Base-by-base conservation (phyloP, 2,888 invertebrate genomes). In the Melieria omissa region DNA sequence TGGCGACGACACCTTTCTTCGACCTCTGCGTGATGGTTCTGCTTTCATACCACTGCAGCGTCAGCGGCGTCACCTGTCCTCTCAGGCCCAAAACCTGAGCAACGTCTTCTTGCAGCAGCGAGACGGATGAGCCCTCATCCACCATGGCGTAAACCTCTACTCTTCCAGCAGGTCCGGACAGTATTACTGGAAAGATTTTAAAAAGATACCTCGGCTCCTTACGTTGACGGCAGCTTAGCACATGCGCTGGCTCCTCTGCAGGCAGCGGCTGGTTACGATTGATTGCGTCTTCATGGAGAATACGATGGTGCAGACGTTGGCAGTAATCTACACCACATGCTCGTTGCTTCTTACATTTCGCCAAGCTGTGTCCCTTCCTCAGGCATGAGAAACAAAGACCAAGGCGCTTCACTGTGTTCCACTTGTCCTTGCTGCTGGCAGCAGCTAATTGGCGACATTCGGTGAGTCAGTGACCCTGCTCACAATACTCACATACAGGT, bases 111-210 rank as follows among this genome's bases (percentile, higher is more conserved):
- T 71, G 65, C 16, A 74, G 63, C 46, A 71, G 65, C 44, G 71
- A 57, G 7, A 57, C 10, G 55, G 16, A 57, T 5, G 55, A n/a
- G 7, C 73, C 74, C 29, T 29, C 29, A 29, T 29, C 29, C 29
- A 29, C 29, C 29, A 29, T 29, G 29, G 29, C 74, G 10, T 65
- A 69, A 9, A 63, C 64, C 9, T 42, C 46, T 2, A 65, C 14
- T n/a, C 10, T 14, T 7, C 46, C 45, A 0, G 45, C 57, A 0
- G 66, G 64, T 9, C 67, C 72, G 65, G 60, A 72, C 16, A 74
- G 14, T 47, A 10, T 72, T 6, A 74, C 60, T 9, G 72, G 72
- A 3, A 72, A 10, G 16, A 74, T 70, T 68, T 74, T 63, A 49
- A 70, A 72, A 16, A 74, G 58, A 1, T 49, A 10, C 29, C 65